A percentile compares a stretch with the other conserved stretches of the same genome.
These are phyloP conservation scores for Phrynosoma blainvillii DNA, from an alignment of 2,113 vertebrate genomes.

Conservation along the genomic window DNA sequence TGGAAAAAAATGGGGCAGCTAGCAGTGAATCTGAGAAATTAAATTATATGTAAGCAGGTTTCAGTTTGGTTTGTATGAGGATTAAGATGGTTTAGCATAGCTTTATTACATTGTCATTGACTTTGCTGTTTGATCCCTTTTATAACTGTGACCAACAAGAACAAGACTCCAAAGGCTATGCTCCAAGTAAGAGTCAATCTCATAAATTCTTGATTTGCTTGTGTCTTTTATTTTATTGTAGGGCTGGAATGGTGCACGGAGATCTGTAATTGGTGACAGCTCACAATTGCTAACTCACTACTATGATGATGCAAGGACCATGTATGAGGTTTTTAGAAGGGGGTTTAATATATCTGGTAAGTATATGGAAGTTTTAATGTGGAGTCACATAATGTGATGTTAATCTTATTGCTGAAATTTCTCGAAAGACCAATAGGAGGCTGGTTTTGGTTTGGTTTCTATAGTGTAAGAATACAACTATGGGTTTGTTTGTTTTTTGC, in stretches of 20 bases:
- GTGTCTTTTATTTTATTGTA: constrained; percentile 21
- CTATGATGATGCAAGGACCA: constrained; percentile 92
- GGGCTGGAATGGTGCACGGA: constrained; percentile 83
- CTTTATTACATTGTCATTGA: neutral
- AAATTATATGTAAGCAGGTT: neutral
- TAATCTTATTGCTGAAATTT: neutral
- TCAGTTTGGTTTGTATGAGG: neutral
- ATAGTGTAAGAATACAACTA: neutral
- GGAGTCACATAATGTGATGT: neutral
- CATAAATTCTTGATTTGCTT: constrained; percentile 16
- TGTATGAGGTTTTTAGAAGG: constrained; percentile 95
- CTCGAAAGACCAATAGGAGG: neutral
- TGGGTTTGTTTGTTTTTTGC: neutral
- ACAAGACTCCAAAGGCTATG: neutral
- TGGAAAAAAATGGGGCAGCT: neutral
- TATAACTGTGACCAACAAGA: neutral
- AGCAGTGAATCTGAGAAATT: neutral
- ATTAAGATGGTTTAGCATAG: neutral
- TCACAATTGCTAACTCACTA: constrained; percentile 89
- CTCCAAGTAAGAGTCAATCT: neutral
- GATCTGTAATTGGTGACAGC: constrained; percentile 88
- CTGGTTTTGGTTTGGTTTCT: neutral
- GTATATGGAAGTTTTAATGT: constrained; percentile 37
- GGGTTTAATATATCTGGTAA: constrained; percentile 94
- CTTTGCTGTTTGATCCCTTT: neutral